These are phyloP conservation scores for Heliconius nattereri DNA, from an alignment of 1,140 invertebrate genomes.

Conservation along the genomic window DNA sequence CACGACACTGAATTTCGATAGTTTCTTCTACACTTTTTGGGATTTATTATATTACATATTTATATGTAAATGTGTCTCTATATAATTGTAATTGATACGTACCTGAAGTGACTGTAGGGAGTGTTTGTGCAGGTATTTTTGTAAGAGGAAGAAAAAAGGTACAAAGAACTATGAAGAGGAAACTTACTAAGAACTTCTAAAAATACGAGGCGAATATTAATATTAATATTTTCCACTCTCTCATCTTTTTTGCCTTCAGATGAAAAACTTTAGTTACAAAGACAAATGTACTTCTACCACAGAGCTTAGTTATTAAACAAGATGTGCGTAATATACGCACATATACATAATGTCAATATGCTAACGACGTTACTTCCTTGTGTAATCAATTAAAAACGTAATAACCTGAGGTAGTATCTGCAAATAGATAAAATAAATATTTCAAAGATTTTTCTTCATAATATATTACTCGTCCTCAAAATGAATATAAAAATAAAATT, in stretches of 20 bases:
- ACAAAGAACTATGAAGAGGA: too few relatives aligned
- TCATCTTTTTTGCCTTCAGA: too few relatives aligned
- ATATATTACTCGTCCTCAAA: not conserved
- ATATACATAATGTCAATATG: slow-evolving; percentile 34
- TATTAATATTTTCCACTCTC: not conserved
- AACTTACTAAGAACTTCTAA: too few relatives aligned
- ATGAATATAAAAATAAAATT: not conserved
- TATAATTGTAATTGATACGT: too few relatives aligned
- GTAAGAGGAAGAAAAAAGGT: too few relatives aligned
- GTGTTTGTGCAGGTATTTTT: too few relatives aligned
- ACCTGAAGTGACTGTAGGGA: too few relatives aligned
- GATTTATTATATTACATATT: too few relatives aligned
- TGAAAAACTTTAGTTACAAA: too few relatives aligned
- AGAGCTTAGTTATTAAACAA: not conserved
- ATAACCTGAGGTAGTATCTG: not conserved
- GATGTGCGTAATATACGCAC: slow-evolving; percentile 16
- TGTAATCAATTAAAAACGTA: slow-evolving; percentile 34
- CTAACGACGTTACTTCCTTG: slow-evolving; percentile 42
- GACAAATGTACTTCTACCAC: not conserved
- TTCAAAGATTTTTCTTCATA: not conserved
- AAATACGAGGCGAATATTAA: not conserved
- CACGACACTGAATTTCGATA: too few relatives aligned
- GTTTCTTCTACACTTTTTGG: too few relatives aligned
- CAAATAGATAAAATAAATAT: slow-evolving; percentile 8
- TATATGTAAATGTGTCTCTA: too few relatives aligned